Evolutionary conservation across 2,888 invertebrate genomes (phyloP).

Genomic region (Orthonychiurus folsomi): DNA sequence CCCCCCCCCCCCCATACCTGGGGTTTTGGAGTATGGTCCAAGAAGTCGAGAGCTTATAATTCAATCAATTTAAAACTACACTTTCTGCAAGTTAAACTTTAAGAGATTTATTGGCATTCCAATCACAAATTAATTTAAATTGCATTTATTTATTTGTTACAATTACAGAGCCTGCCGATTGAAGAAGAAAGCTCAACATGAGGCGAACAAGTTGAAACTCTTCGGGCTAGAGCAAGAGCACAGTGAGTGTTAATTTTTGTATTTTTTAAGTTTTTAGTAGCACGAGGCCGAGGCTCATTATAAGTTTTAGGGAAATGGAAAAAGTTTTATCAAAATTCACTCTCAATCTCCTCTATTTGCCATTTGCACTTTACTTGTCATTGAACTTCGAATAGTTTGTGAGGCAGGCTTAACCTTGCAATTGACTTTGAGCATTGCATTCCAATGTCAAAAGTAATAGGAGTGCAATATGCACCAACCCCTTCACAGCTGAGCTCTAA

Average conservation of each 20-base stretch:
- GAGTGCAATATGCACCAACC: neutral
- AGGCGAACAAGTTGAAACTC: slow-evolving; percentile 93
- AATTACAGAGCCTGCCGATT: slow-evolving; percentile 73
- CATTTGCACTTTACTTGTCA: neutral
- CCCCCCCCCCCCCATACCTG: no score
- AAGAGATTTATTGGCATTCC: neutral
- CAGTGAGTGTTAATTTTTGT: slow-evolving; percentile 57
- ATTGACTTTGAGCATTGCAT: neutral
- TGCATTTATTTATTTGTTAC: slow-evolving; percentile 16
- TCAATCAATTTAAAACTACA: neutral
- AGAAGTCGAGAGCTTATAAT: neutral
- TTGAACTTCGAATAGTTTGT: neutral
- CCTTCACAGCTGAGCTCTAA: neutral
- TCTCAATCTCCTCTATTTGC: neutral
- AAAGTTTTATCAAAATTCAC: no score
- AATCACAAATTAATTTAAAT: neutral
- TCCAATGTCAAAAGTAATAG: neutral
- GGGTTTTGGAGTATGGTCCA: no score
- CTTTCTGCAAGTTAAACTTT: neutral
- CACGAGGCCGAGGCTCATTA: no score
- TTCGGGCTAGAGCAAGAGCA: slow-evolving; percentile 90
- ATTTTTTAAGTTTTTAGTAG: neutral
- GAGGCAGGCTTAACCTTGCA: neutral
- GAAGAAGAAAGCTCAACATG: slow-evolving; percentile 98
- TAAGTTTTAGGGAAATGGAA: no score